Conservation (phyloP, 1,140 invertebrate species). For the Drosophila nigromelanica region DNA sequence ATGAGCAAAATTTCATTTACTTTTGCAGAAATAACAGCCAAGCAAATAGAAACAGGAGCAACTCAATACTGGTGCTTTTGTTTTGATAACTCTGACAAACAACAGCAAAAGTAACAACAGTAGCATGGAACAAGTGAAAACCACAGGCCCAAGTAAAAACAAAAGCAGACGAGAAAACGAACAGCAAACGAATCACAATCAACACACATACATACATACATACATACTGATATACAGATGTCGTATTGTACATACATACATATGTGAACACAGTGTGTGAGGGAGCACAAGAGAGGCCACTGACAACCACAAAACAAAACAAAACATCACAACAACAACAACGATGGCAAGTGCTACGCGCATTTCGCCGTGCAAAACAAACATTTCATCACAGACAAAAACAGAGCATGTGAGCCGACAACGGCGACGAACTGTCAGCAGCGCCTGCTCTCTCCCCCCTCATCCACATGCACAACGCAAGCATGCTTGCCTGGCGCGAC, state of each 20-base stretch:
- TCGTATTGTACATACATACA: not conserved
- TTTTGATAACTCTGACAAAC: constrained; percentile 78
- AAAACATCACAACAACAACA: constrained; percentile 58
- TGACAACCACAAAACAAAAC: constrained; percentile 67
- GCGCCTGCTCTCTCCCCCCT: constrained; percentile 8
- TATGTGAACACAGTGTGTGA: not conserved
- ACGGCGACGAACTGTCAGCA: constrained; percentile 72
- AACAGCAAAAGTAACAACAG: constrained; percentile 35
- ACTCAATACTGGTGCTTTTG: constrained; percentile 53
- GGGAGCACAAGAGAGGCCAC: constrained; percentile 26
- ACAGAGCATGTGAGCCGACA: constrained; percentile 42
- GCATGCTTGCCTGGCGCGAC: constrained; percentile 62
- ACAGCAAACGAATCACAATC: constrained; percentile 61
- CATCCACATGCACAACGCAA: constrained; percentile 11
- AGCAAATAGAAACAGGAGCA: constrained; percentile 39
- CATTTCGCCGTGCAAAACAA: constrained; percentile 81
- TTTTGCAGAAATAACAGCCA: constrained; percentile 63
- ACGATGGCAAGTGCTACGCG: constrained; percentile 63
- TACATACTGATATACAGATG: constrained; percentile 5
- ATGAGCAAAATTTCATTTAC: constrained; percentile 59
- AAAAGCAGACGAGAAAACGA: constrained; percentile 56
- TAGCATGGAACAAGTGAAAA: constrained; percentile 54
- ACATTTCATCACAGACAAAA: constrained; percentile 77
- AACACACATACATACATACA: constrained; percentile 10
- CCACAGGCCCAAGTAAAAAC: constrained; percentile 59